A percentile compares a stretch with the other conserved stretches of the same genome.
Evolutionary conservation across 2,797 vertebrate species (phyloP).

Genomic region (Cossypha niveicapilla): DNA sequence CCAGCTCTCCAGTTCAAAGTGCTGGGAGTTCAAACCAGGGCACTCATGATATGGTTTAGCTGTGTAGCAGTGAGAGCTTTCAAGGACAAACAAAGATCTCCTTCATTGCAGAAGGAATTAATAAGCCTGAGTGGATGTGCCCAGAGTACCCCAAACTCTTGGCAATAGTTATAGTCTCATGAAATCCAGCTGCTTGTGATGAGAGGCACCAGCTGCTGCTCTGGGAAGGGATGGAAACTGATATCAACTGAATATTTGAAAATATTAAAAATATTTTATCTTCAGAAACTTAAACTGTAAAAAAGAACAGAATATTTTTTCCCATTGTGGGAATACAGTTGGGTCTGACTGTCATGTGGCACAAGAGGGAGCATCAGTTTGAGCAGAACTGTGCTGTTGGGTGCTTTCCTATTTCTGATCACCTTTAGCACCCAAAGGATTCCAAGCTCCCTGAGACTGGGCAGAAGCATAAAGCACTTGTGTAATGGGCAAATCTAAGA

Average conservation of each 20-base stretch:
- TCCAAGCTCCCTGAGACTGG: accelerated
- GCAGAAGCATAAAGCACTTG: background rate
- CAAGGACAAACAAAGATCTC: background rate
- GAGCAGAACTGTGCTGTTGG: background rate
- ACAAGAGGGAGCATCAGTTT: background rate
- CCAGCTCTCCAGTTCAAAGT: background rate
- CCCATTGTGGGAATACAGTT: background rate
- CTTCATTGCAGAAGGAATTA: background rate
- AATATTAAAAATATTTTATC: background rate
- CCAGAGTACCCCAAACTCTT: background rate
- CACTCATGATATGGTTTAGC: background rate
- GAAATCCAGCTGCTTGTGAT: background rate
- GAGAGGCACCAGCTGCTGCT: background rate
- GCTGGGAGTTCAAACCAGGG: background rate
- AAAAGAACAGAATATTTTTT: background rate
- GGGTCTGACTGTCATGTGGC: background rate
- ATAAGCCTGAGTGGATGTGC: background rate
- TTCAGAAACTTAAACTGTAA: background rate
- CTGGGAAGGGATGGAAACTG: background rate
- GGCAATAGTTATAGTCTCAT: background rate
- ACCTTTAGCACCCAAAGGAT: background rate
- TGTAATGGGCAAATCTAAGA: background rate
- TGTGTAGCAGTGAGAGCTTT: background rate
- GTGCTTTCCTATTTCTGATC: background rate
- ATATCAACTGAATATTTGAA: background rate